phyloP scores from a whole-genome alignment of 2,888 invertebrate species.

The Hymenopus coronatus region DNA sequence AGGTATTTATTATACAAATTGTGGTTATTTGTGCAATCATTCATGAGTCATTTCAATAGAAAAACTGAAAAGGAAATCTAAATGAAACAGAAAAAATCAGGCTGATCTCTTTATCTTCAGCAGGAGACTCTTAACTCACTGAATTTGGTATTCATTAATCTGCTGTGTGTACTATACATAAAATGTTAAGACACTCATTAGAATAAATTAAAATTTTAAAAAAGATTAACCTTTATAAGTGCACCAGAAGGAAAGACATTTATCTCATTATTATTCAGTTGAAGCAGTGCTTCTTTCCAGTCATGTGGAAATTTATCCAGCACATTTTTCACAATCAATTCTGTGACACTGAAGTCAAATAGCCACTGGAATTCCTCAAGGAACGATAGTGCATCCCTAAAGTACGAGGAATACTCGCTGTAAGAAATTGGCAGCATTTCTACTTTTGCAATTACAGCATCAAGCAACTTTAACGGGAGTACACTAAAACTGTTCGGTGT shows the following conservation, averaged over 20 bases:
- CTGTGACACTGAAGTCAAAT: slow-evolving; percentile 63
- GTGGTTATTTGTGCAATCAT: too few relatives aligned
- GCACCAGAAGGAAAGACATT: slow-evolving; percentile 49
- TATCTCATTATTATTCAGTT: slow-evolving; percentile 47
- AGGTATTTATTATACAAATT: too few relatives aligned
- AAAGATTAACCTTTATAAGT: slow-evolving; percentile 37
- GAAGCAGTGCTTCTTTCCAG: slow-evolving; percentile 51
- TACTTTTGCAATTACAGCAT: background rate
- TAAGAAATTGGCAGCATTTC: slow-evolving; percentile 15
- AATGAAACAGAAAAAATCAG: too few relatives aligned
- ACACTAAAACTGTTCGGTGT: too few relatives aligned
- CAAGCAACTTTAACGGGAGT: background rate
- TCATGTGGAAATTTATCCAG: slow-evolving; percentile 55
- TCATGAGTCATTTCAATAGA: too few relatives aligned
- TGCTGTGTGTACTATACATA: too few relatives aligned
- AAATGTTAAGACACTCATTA: too few relatives aligned
- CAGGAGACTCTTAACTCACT: too few relatives aligned
- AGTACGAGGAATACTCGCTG: slow-evolving; percentile 47
- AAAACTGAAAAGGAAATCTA: too few relatives aligned
- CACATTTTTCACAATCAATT: slow-evolving; percentile 56
- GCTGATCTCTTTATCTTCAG: too few relatives aligned
- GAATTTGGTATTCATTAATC: too few relatives aligned
- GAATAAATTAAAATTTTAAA: background rate
- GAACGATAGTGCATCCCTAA: slow-evolving; percentile 56
- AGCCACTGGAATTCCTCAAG: slow-evolving; percentile 61